A percentile compares a stretch with the other conserved stretches of the same genome.
phyloP scores from a whole-genome alignment of 2,888 invertebrate species.

The Itoplectis maculator region DNA sequence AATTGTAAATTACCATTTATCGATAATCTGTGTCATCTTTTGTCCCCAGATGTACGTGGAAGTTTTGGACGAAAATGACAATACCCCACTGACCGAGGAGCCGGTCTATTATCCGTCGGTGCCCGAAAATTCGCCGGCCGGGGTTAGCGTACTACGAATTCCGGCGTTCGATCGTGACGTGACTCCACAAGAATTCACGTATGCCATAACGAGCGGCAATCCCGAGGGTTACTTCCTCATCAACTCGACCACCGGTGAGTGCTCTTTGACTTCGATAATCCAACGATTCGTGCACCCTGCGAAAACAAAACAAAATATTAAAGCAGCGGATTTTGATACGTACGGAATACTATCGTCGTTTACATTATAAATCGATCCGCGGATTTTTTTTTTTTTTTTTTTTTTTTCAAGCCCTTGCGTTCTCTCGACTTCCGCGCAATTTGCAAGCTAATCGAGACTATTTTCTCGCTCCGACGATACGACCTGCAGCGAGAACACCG shows the following conservation, averaged over 20 bases:
- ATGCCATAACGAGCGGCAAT: constrained; percentile 95
- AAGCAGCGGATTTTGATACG: background rate
- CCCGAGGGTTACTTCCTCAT: constrained; percentile 96
- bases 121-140: constrained; percentile 91
- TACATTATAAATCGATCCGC: constrained; percentile 51
- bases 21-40: constrained; percentile 55
- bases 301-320: constrained; percentile 14
- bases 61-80: constrained; percentile 97
- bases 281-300: constrained; percentile 6
- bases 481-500: background rate
- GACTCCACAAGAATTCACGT: constrained; percentile 88
- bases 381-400: no score
- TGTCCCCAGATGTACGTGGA: constrained; percentile 90
- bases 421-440: constrained; percentile 53
- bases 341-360: constrained; percentile 4
- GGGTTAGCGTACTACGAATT: constrained; percentile 90
- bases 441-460: constrained; percentile 59
- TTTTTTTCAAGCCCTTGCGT: constrained; percentile 29
- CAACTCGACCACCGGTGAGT: constrained; percentile 92
- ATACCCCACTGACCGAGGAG: constrained; percentile 94
- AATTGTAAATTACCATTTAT: background rate
- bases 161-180: constrained; percentile 93
- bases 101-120: constrained; percentile 94
- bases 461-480: constrained; percentile 41
- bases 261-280: background rate